These are phyloP conservation scores for Equus quagga DNA, from an alignment of 2,113 vertebrate species.

Conservation along the genomic window DNA sequence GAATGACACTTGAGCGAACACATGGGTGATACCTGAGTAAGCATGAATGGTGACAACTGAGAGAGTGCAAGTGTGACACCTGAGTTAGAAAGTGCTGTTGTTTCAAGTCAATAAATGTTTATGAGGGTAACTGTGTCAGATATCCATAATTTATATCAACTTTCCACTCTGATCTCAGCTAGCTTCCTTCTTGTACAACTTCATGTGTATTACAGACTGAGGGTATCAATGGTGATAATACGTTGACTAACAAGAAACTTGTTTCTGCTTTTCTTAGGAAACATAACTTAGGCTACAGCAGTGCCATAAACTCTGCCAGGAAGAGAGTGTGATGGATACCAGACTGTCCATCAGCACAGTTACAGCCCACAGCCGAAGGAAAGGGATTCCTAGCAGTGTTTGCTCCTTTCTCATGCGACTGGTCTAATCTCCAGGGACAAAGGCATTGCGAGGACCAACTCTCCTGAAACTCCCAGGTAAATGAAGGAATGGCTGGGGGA, in stretches of 20 bases:
- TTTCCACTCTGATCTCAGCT: slow-evolving; percentile 41
- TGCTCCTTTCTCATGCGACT: slow-evolving; percentile 8
- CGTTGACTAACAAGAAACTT: slow-evolving; percentile 35
- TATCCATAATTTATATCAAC: slow-evolving; percentile 49
- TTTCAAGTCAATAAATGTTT: slow-evolving; percentile 62
- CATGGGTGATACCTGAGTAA: slow-evolving; percentile 28
- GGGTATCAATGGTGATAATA: not conserved
- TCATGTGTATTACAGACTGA: not conserved
- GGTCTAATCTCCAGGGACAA: not conserved
- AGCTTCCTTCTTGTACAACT: not conserved
- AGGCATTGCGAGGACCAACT: not conserved
- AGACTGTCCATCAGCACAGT: not conserved
- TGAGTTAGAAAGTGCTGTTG: slow-evolving; percentile 50
- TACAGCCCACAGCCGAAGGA: not conserved
- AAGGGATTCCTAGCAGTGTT: not conserved
- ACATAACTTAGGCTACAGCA: not conserved
- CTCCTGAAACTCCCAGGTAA: not conserved
- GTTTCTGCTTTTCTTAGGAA: slow-evolving; percentile 17
- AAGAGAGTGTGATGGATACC: not conserved
- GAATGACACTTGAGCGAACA: slow-evolving; percentile 27
- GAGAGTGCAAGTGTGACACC: not conserved
- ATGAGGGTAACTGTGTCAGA: slow-evolving; percentile 50
- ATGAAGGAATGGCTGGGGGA: not conserved
- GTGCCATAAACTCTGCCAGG: slow-evolving; percentile 12
- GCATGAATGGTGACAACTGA: not conserved